phyloP scores from a whole-genome alignment of 2,888 invertebrate genomes.

The Selenia dentaria region DNA sequence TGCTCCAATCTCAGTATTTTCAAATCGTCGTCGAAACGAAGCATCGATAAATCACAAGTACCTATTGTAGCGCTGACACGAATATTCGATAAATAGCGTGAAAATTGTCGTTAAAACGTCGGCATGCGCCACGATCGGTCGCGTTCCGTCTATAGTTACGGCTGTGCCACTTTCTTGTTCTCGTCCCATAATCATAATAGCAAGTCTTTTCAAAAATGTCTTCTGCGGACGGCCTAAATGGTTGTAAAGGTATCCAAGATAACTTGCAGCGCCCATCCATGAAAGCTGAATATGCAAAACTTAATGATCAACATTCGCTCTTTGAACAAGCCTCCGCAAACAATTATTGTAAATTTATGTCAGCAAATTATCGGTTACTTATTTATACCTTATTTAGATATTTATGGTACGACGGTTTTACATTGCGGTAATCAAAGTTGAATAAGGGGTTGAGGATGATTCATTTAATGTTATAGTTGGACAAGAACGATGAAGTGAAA shows the following conservation, averaged over 20 bases:
- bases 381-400: not conserved
- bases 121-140: slow-evolving; percentile 54
- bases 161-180: slow-evolving; percentile 69
- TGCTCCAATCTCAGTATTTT: slow-evolving; percentile 19
- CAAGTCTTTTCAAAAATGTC: slow-evolving; percentile 72
- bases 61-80: slow-evolving; percentile 28
- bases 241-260: slow-evolving; percentile 53
- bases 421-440: not conserved
- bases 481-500: too few relatives aligned
- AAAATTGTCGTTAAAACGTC: slow-evolving; percentile 56
- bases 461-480: too few relatives aligned
- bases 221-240: slow-evolving; percentile 55
- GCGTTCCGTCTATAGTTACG: slow-evolving; percentile 20
- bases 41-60: slow-evolving; percentile 20
- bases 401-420: not conserved
- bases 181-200: slow-evolving; percentile 68
- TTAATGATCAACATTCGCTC: slow-evolving; percentile 48
- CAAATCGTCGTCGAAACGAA: slow-evolving; percentile 26
- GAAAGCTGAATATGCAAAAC: slow-evolving; percentile 52
- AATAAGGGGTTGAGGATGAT: too few relatives aligned
- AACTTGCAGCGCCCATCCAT: slow-evolving; percentile 56
- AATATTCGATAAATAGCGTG: slow-evolving; percentile 58
- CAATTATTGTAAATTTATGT: slow-evolving; percentile 34
- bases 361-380: not conserved
- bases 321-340: slow-evolving; percentile 45